Evolutionary conservation across 30 jellyfish, hydroid and myxozoan species (phyloP), one percentile per base, ranked within the genome.

Genomic region (Turritopsis dohrnii): DNA sequence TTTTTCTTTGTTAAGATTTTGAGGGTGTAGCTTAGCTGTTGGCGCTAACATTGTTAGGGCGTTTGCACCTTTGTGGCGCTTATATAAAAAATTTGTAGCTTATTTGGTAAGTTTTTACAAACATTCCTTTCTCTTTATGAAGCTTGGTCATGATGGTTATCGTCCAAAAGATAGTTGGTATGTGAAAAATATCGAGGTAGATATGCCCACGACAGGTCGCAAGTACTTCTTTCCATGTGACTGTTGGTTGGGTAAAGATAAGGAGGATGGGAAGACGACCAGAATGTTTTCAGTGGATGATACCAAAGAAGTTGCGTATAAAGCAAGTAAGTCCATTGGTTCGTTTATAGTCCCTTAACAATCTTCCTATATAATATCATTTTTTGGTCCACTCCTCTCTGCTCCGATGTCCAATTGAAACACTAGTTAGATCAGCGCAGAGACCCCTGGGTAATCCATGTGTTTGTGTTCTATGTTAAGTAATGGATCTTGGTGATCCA

Each of bases 161-260:
- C 95, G 92, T n/a, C 96, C 98, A 27, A 93, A 88, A 76, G 96
- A 88, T 80, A 83, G 93, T 69, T 93, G 98, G 98, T 85, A 76
- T 30, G 80, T 93, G 65, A 82, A 93, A 53, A 83, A 85, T 9
- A 86, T 93, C 8, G 96, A 84, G 76, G 93, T 93, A 18, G 96
- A 93, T 81, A 95, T 88, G 28, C 98, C 98, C 28, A 93, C 96
- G 24, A 93, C 98, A 20, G 98, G 98, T 21, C 84, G 82, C 41
- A 85, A 86, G 76, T 93, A 88, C 74, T 66, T 71, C 41, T 84
- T 93, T 52, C 83, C 96, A 13, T 88, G 95, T 52, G 89, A 93
- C 29, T 88, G 94, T 79, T 93, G 98, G 98, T 93, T 93, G 25
- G 98, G 98, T 13, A 93, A 93, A 77, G 96, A 93, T 71, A 93